Conservation (phyloP, 2,797 vertebrate genomes). For the Tiaroga cobitis region DNA sequence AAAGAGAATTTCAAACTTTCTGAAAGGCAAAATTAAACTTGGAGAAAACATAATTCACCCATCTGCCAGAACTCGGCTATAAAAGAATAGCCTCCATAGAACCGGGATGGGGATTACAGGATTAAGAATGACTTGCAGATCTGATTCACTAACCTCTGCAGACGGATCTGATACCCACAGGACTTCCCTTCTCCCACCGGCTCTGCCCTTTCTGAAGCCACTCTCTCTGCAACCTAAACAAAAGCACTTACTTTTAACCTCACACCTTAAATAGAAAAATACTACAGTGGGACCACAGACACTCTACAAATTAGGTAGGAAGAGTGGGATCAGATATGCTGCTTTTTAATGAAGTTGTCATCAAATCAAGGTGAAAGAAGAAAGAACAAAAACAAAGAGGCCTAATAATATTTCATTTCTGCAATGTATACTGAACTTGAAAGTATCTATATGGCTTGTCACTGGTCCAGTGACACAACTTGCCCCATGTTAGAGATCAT, state of each 20-base stretch:
- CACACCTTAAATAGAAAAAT: not conserved
- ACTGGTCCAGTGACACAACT: not conserved
- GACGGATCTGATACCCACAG: constrained; percentile 96
- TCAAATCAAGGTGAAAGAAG: not conserved
- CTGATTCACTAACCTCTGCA: constrained; percentile 86
- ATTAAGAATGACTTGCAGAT: not conserved
- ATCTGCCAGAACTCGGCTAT: not conserved
- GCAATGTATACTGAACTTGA: not conserved
- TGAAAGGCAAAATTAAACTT: not conserved
- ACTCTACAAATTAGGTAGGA: no score
- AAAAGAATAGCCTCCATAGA: not conserved
- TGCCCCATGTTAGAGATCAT: not conserved
- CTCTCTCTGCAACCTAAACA: constrained; percentile 92
- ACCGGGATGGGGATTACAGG: not conserved
- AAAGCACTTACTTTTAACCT: not conserved
- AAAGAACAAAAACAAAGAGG: not conserved
- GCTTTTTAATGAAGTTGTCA: no score
- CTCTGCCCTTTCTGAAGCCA: constrained; percentile 92
- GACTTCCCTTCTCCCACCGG: constrained; percentile 88
- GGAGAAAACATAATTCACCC: not conserved
- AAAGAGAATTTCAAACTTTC: not conserved
- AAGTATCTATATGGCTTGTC: not conserved
- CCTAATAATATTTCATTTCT: not conserved
- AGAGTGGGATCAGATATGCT: no score
- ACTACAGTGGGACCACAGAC: no score